A percentile compares a stretch with the other conserved stretches of the same genome.
Conservation (phyloP, 2,888 invertebrate species). For the Dichetophora obliterata region DNA sequence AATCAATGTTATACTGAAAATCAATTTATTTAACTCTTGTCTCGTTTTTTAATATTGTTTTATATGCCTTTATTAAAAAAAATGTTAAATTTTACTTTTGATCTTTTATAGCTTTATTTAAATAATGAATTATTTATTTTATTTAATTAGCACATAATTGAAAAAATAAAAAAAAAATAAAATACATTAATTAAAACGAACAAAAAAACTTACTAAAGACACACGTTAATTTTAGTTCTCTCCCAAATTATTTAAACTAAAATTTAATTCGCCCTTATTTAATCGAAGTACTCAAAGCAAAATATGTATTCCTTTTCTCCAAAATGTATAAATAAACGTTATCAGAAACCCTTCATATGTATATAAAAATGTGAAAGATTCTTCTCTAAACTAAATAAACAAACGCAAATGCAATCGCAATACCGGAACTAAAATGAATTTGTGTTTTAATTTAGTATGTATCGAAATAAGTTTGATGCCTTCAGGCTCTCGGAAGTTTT, state of each 20-base stretch:
- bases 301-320: not conserved
- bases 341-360: not conserved
- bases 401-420: conserved; percentile 17
- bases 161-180: not conserved
- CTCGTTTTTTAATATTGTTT: conserved; percentile 3
- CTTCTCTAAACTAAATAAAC: conserved; percentile 10
- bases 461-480: no score
- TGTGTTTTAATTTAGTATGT: not conserved
- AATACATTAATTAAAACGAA: not conserved
- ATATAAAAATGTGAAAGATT: not conserved
- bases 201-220: conserved; percentile 35
- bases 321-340: not conserved
- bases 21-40: not conserved
- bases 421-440: not conserved
- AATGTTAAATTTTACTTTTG: conserved; percentile 21
- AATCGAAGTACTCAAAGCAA: no score
- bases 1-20: no score
- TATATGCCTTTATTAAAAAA: conserved; percentile 17
- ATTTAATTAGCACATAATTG: conserved; percentile 34
- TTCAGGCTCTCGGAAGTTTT: no score
- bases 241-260: not conserved
- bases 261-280: no score
- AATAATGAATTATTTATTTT: conserved; percentile 44
- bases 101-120: conserved; percentile 29
- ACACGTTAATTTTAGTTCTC: not conserved